These are phyloP conservation scores for Melanostigma gelatinosum DNA, from an alignment of 2,113 vertebrate genomes.

Conservation along the genomic window DNA sequence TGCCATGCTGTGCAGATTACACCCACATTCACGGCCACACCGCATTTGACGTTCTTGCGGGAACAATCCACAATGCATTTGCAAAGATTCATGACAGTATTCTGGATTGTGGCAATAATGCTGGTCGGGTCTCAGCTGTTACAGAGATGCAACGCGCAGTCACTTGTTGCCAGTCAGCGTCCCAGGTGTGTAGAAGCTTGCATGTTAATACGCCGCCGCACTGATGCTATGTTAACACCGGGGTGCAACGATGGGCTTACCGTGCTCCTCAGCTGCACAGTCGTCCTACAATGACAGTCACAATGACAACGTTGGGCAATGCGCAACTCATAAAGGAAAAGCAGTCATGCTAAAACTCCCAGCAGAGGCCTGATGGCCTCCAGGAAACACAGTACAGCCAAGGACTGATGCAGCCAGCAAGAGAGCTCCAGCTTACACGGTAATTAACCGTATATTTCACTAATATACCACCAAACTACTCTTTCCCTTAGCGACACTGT, in stretches of 20 bases:
- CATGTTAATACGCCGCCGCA: conserved; percentile 30
- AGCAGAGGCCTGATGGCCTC: background rate
- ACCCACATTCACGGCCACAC: conserved; percentile 2
- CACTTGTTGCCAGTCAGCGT: background rate
- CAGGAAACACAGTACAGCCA: background rate
- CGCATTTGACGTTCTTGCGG: background rate
- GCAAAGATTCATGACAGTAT: background rate
- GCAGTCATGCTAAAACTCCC: conserved; percentile 1
- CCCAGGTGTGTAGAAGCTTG: conserved; percentile 27
- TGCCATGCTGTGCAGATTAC: conserved; percentile 19
- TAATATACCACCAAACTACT: background rate
- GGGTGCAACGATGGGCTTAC: conserved; percentile 71
- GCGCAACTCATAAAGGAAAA: conserved; percentile 18
- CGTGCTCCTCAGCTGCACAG: conserved; percentile 58
- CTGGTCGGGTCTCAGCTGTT: background rate
- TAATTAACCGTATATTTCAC: background rate
- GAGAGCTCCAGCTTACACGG: background rate
- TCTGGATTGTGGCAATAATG: conserved; percentile 3
- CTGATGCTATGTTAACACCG: conserved; percentile 15
- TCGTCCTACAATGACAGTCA: conserved; percentile 76
- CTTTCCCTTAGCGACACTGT: background rate
- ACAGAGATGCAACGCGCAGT: conserved; percentile 19
- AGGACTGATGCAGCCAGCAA: background rate
- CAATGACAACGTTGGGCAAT: conserved; percentile 35
- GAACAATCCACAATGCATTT: background rate